Evolutionary conservation across 2,113 vertebrate genomes (phyloP).

Genomic region (Coracopsis vasa): DNA sequence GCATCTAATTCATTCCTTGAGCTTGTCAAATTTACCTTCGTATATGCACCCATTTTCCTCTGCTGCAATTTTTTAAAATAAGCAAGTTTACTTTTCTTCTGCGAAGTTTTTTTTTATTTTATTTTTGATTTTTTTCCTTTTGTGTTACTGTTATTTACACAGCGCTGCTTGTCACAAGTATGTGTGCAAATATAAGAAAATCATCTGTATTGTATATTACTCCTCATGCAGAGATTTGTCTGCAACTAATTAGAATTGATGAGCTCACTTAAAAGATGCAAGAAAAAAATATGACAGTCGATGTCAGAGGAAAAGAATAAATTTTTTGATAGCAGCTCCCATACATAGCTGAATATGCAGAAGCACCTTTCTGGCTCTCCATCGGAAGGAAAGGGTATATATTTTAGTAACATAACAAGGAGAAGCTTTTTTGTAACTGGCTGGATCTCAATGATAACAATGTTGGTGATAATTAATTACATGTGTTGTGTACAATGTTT

Average conservation of each 20-base stretch:
- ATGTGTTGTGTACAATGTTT: not conserved
- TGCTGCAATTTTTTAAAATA: not conserved
- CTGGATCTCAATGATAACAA: not conserved
- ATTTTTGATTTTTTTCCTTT: not conserved
- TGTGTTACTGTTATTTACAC: not conserved
- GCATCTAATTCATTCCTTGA: not conserved
- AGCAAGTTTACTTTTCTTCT: not conserved
- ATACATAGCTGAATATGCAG: not conserved
- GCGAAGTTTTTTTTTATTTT: not conserved
- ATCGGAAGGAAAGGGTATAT: not conserved
- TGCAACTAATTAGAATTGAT: not conserved
- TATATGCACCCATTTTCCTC: not conserved
- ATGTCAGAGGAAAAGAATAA: not conserved
- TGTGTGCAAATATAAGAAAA: not conserved
- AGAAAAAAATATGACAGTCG: not conserved
- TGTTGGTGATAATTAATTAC: slow-evolving; percentile 1
- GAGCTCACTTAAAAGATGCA: not conserved
- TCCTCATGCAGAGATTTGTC: not conserved
- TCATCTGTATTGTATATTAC: not conserved
- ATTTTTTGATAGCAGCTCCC: not conserved
- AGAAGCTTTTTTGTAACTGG: not conserved
- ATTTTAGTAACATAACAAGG: not conserved
- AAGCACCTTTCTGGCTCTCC: not conserved
- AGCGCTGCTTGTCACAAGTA: not conserved
- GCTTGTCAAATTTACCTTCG: not conserved